A percentile compares a stretch with the other conserved stretches of the same genome.
phyloP scores from a whole-genome alignment of 2,888 invertebrate genomes.

The Eretmocerus hayati region DNA sequence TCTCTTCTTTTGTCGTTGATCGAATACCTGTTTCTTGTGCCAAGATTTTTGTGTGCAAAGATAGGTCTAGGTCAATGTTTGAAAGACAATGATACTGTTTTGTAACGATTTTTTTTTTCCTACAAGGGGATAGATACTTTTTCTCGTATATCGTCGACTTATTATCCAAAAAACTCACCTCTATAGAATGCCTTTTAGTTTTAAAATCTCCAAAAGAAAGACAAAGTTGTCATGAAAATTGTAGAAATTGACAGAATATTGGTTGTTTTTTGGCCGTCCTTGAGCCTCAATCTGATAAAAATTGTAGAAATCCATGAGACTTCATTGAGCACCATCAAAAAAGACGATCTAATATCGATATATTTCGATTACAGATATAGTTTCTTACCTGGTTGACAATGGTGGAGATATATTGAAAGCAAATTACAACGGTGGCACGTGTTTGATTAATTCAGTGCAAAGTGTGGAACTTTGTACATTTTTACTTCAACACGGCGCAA shows the following conservation, averaged over 20 bases:
- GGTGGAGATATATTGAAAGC: constrained; percentile 79
- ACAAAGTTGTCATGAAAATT: no score
- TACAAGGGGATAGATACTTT: no score
- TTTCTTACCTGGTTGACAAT: constrained; percentile 65
- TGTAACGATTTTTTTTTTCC: constrained; percentile 6
- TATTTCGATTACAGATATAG: constrained; percentile 42
- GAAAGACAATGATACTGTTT: constrained; percentile 24
- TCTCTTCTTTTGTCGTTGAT: constrained; percentile 20
- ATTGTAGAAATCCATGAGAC: no score
- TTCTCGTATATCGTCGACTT: not conserved
- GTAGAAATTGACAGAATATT: no score
- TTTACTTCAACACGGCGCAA: constrained; percentile 71
- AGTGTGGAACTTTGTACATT: constrained; percentile 73
- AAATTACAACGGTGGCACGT: constrained; percentile 88
- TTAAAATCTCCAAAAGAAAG: no score
- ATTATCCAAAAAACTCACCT: not conserved
- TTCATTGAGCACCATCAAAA: no score
- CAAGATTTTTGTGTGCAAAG: constrained; percentile 23
- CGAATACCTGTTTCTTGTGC: constrained; percentile 8
- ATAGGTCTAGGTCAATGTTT: constrained; percentile 32
- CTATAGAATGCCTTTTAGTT: not conserved
- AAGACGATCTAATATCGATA: not conserved
- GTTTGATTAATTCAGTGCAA: constrained; percentile 89
- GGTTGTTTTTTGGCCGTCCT: no score
- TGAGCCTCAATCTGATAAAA: no score